A percentile compares a stretch with the other conserved stretches of the same genome.
Evolutionary conservation across 1,140 invertebrate species (phyloP).

Genomic region (Calephelis nemesis): DNA sequence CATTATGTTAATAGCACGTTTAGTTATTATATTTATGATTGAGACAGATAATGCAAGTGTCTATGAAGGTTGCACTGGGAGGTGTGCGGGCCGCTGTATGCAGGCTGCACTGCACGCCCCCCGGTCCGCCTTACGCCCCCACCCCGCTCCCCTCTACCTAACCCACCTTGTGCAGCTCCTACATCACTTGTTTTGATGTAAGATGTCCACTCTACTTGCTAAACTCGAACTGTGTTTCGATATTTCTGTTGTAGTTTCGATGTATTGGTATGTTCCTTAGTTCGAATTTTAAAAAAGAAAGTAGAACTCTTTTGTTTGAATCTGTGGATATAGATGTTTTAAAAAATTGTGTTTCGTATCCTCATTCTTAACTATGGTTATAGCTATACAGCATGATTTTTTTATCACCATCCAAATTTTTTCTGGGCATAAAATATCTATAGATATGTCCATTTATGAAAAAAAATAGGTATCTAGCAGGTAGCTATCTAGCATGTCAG

Average conservation of each 20-base stretch:
- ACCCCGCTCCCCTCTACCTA: slow-evolving; percentile 39
- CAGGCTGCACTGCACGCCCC: slow-evolving; percentile 54
- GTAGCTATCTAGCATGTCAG: too few species aligned
- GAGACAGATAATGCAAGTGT: slow-evolving; percentile 27
- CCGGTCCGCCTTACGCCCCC: slow-evolving; percentile 49
- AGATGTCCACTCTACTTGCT: slow-evolving; percentile 67
- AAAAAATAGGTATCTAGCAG: too few species aligned
- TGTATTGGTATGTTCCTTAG: slow-evolving; percentile 19
- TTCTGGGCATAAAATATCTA: too few species aligned
- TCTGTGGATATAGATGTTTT: too few species aligned
- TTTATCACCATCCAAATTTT: too few species aligned
- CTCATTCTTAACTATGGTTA: too few species aligned
- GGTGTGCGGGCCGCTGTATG: slow-evolving; percentile 44
- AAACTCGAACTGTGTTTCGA: slow-evolving; percentile 55
- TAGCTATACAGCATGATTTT: too few species aligned
- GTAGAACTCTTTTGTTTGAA: too few species aligned
- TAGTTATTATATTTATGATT: not conserved
- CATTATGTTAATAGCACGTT: not conserved
- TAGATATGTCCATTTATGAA: too few species aligned
- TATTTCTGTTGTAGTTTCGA: slow-evolving; percentile 34
- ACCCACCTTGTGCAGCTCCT: slow-evolving; percentile 38
- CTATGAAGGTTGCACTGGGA: slow-evolving; percentile 49
- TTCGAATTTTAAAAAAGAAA: not conserved
- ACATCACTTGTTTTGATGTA: slow-evolving; percentile 75
- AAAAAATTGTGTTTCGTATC: too few species aligned